phyloP scores from a whole-genome alignment of 2,888 invertebrate genomes.

The Gymnocheta viridis region DNA sequence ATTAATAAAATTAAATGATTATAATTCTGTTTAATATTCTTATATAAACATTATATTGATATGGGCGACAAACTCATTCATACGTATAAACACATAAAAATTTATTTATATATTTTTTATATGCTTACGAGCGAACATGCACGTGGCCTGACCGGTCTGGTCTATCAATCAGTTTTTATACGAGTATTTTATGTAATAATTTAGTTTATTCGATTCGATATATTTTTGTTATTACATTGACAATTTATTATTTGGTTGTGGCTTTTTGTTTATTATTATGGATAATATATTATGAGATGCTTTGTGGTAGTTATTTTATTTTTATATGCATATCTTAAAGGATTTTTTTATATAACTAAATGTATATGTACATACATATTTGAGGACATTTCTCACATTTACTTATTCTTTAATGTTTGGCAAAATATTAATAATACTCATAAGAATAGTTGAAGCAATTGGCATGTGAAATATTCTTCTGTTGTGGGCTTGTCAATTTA shows the following conservation, averaged over 20 bases:
- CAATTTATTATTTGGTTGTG: slow-evolving; percentile 44
- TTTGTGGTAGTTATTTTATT: not conserved
- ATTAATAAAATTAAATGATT: slow-evolving; percentile 51
- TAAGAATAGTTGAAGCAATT: not conserved
- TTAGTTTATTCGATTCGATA: slow-evolving; percentile 17
- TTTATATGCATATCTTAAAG: not conserved
- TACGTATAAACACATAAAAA: not conserved
- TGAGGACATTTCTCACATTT: slow-evolving; percentile 2
- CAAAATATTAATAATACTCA: slow-evolving; percentile 14
- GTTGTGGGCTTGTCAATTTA: slow-evolving; percentile 39
- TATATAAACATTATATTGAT: slow-evolving; percentile 11
- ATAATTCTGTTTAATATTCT: slow-evolving; percentile 1
- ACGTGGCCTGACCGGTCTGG: not conserved
- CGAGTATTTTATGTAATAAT: slow-evolving; percentile 24
- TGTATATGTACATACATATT: no score
- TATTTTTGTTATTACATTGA: slow-evolving; percentile 5
- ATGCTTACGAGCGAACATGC: not conserved
- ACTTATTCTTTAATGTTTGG: not conserved
- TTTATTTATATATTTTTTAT: not conserved
- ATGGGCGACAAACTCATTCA: not conserved
- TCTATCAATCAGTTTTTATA: slow-evolving; percentile 30
- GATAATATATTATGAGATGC: slow-evolving; percentile 18
- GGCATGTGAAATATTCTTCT: slow-evolving; percentile 26
- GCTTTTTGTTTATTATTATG: slow-evolving; percentile 33
- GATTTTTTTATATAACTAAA: no score